Evolutionary conservation across 2,113 vertebrate genomes (phyloP).

Genomic region (Cisticola juncidis): DNA sequence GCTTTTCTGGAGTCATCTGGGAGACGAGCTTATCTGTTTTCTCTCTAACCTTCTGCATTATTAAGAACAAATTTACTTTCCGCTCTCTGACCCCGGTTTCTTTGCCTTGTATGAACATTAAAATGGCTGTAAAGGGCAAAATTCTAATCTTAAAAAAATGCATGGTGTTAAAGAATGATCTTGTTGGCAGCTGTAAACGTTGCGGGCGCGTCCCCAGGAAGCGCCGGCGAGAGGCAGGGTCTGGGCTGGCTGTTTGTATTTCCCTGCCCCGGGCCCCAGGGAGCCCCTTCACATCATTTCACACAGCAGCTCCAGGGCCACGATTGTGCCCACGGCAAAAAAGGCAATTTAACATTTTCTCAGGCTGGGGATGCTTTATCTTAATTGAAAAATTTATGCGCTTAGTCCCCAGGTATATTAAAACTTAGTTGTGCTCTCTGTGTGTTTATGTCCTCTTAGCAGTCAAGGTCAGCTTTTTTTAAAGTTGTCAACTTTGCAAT

Average conservation of each 20-base stretch:
- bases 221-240: rapidly evolving
- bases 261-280: neutral
- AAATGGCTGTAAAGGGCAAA: neutral
- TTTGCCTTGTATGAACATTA: neutral
- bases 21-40: neutral
- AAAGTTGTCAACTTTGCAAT: neutral
- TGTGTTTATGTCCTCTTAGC: neutral
- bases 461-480: slow-evolving; percentile 2
- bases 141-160: neutral
- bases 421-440: neutral
- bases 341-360: slow-evolving; percentile 42
- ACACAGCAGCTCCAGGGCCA: slow-evolving; percentile 20
- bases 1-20: neutral
- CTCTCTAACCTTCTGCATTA: neutral
- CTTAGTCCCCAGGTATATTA: slow-evolving; percentile 14
- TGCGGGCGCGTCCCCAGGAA: neutral
- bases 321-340: slow-evolving; percentile 11
- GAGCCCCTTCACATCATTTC: neutral
- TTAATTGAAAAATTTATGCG: slow-evolving; percentile 51
- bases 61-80: neutral
- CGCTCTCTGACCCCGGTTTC: neutral
- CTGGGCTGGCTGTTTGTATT: neutral
- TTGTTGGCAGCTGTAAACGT: neutral
- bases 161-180: neutral
- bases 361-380: neutral